Conservation (phyloP, 2,888 invertebrate genomes). For the Sinodicranocentrus sp. region DNA sequence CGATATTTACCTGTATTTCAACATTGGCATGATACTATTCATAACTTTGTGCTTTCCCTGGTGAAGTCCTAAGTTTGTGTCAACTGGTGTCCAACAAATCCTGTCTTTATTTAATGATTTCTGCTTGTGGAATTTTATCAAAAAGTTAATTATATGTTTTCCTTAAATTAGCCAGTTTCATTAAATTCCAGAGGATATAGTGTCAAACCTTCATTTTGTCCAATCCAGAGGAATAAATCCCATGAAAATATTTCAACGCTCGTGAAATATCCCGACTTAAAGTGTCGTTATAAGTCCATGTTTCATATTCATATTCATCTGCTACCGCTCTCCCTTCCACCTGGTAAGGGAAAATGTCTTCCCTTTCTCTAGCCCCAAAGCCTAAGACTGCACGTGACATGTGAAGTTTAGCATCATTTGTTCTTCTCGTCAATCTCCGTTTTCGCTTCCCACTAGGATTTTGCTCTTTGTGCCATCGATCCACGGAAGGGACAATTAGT, state of each 20-base stretch:
- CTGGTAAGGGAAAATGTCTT: slow-evolving; percentile 56
- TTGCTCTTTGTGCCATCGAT: slow-evolving; percentile 60
- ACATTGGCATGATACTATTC: slow-evolving; percentile 31
- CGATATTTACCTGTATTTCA: slow-evolving; percentile 64
- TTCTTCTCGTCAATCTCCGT: background rate
- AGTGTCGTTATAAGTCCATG: slow-evolving; percentile 66
- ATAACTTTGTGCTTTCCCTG: slow-evolving; percentile 45
- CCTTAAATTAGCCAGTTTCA: background rate
- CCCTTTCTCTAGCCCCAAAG: background rate
- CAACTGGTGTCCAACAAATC: slow-evolving; percentile 64
- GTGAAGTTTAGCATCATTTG: background rate
- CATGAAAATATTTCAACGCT: slow-evolving; percentile 64
- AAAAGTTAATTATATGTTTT: slow-evolving; percentile 4
- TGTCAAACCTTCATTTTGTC: slow-evolving; percentile 46
- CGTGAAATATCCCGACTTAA: slow-evolving; percentile 43
- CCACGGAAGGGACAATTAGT: slow-evolving; percentile 58
- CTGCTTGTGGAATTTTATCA: too few species aligned
- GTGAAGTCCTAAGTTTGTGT: slow-evolving; percentile 64
- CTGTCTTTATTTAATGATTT: slow-evolving; percentile 52
- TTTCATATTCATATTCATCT: slow-evolving; percentile 57
- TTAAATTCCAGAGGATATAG: background rate
- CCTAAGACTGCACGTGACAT: slow-evolving; percentile 15
- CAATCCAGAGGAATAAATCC: slow-evolving; percentile 56
- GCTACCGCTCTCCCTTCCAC: slow-evolving; percentile 52
- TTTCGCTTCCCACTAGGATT: slow-evolving; percentile 64